Conservation (phyloP, 2,888 invertebrate genomes). For the Drosophila austrosaltans region DNA sequence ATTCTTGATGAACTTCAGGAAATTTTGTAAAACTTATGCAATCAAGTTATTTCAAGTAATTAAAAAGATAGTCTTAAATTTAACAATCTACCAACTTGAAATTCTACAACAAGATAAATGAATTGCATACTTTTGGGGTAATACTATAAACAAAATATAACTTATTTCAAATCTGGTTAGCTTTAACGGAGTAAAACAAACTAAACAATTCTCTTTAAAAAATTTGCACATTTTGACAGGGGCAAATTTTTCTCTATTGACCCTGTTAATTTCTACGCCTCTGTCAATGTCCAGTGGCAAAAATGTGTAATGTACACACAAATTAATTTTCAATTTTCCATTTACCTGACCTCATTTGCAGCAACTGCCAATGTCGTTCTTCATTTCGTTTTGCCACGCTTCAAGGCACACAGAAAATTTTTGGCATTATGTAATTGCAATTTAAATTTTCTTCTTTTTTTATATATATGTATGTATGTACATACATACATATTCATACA, state of each 20-base stretch:
- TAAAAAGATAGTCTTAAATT: no score
- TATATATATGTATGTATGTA: neutral
- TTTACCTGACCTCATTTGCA: slow-evolving; percentile 20
- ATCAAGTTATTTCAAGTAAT: no score
- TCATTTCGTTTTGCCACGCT: slow-evolving; percentile 35
- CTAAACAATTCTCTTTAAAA: neutral
- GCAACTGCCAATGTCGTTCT: slow-evolving; percentile 27
- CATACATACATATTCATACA: slow-evolving; percentile 27
- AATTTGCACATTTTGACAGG: neutral
- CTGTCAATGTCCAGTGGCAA: slow-evolving; percentile 6
- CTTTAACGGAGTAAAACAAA: no score
- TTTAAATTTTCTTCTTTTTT: neutral
- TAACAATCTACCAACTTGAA: no score
- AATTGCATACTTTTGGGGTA: no score
- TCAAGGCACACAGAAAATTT: slow-evolving; percentile 23
- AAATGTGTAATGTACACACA: slow-evolving; percentile 29
- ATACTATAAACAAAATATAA: no score
- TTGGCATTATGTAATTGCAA: slow-evolving; percentile 28
- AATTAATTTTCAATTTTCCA: slow-evolving; percentile 41
- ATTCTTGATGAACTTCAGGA: no score
- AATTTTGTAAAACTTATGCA: no score
- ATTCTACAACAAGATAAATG: no score
- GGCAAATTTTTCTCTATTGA: slow-evolving; percentile 41
- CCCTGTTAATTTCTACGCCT: slow-evolving; percentile 49
- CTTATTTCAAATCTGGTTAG: no score